phyloP scores from a whole-genome alignment of 2,797 vertebrate genomes.

The Galago senegalensis region DNA sequence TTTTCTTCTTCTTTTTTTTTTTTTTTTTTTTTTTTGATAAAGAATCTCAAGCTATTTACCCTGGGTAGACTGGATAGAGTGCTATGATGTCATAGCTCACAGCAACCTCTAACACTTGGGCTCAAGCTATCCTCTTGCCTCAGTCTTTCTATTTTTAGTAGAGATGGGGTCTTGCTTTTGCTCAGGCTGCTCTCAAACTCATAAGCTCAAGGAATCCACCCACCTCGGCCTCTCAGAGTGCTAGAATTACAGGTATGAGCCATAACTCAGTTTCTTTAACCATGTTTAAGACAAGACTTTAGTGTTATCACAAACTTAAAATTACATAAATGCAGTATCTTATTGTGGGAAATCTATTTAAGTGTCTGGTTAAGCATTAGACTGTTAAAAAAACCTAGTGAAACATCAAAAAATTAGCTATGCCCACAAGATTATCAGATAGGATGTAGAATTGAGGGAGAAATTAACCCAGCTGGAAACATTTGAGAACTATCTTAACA shows the following conservation, averaged over 20 bases:
- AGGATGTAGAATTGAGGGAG: background rate
- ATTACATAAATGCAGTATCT: background rate
- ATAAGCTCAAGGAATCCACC: too few relatives aligned
- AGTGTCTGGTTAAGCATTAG: background rate
- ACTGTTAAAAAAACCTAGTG: background rate
- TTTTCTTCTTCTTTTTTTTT: background rate
- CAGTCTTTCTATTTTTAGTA: too few relatives aligned
- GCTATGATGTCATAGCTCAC: too few relatives aligned
- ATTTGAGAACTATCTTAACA: background rate
- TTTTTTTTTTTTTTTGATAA: too few relatives aligned
- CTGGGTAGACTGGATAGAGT: too few relatives aligned
- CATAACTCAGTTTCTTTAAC: background rate
- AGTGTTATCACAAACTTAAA: background rate
- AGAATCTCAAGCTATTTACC: too few relatives aligned
- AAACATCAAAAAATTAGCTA: background rate
- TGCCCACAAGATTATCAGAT: background rate
- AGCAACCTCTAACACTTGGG: too few relatives aligned
- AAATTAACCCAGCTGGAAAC: background rate
- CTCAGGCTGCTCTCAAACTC: too few relatives aligned
- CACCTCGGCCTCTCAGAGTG: too few relatives aligned
- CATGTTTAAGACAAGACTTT: background rate
- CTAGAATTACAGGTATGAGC: too few relatives aligned
- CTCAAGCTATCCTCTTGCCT: too few relatives aligned
- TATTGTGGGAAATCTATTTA: background rate
- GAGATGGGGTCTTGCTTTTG: too few relatives aligned